Conservation (phyloP, 2,888 invertebrate genomes). For the Mantis religiosa region DNA sequence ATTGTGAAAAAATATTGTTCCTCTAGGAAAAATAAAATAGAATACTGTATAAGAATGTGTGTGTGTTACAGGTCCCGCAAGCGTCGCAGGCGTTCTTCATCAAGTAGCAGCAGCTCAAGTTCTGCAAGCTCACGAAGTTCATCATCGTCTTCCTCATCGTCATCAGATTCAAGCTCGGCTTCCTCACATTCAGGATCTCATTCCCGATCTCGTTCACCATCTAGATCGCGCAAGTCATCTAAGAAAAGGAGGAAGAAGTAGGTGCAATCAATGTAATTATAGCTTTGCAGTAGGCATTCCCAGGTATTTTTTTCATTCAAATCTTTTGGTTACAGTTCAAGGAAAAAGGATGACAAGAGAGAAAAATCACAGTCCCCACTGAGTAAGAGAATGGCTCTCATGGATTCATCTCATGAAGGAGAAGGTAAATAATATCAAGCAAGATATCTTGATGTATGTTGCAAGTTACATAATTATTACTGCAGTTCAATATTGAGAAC, state of each 20-base stretch:
- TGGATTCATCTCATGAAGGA: constrained; percentile 53
- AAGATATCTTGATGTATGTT: neutral
- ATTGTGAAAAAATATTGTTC: no score
- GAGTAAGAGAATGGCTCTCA: constrained; percentile 77
- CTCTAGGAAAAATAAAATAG: no score
- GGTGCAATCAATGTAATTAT: neutral
- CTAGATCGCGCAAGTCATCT: constrained; percentile 28
- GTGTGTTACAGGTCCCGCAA: constrained; percentile 28
- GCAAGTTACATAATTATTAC: neutral
- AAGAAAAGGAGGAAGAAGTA: constrained; percentile 34
- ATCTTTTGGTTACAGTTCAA: constrained; percentile 30
- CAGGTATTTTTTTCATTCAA: neutral
- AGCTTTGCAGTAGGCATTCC: neutral
- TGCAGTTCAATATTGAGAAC: neutral
- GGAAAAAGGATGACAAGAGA: constrained; percentile 53
- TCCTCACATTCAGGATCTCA: constrained; percentile 47
- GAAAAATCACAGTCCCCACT: constrained; percentile 74
- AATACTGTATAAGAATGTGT: neutral
- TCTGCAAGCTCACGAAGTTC: constrained; percentile 55
- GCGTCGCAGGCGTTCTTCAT: constrained; percentile 43
- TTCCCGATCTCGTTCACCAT: constrained; percentile 30
- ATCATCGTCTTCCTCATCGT: constrained; percentile 44
- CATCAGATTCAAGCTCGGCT: constrained; percentile 61
- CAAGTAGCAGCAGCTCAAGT: constrained; percentile 46
- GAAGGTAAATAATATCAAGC: constrained; percentile 32